Conservation (phyloP, 2,888 invertebrate genomes). For the Altica lythri region DNA sequence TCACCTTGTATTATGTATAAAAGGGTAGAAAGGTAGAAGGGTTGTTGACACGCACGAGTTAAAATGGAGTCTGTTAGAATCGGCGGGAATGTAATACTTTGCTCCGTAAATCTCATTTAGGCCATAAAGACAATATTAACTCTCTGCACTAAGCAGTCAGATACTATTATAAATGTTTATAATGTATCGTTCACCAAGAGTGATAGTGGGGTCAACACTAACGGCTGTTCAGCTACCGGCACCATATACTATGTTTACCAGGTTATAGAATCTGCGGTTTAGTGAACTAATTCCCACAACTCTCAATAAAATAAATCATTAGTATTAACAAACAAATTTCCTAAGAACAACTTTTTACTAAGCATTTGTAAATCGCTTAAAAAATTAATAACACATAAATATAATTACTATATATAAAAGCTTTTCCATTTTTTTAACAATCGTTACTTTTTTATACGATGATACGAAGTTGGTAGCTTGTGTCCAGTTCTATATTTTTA, state of each 20-base stretch:
- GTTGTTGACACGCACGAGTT: conserved; percentile 14
- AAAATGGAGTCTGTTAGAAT: conserved; percentile 30
- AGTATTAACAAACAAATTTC: too few species aligned
- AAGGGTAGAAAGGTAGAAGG: conserved; percentile 24
- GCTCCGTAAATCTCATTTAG: conserved; percentile 54
- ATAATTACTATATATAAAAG: too few species aligned
- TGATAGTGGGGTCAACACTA: conserved; percentile 25
- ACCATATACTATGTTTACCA: conserved; percentile 13
- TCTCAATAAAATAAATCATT: neutral
- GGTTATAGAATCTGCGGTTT: conserved; percentile 11
- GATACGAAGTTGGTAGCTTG: too few species aligned
- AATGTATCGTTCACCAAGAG: conserved; percentile 25
- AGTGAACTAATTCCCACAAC: neutral
- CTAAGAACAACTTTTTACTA: too few species aligned
- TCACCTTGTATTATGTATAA: conserved; percentile 16
- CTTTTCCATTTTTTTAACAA: too few species aligned
- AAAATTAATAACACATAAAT: too few species aligned
- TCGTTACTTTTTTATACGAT: too few species aligned
- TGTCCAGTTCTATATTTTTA: too few species aligned
- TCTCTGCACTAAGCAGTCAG: conserved; percentile 39
- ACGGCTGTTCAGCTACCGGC: conserved; percentile 7
- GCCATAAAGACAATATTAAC: conserved; percentile 57
- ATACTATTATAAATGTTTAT: conserved; percentile 38
- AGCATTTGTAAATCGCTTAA: too few species aligned
- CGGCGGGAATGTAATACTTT: conserved; percentile 53